Base-by-base conservation (phyloP, 2,797 vertebrate genomes). In the Cheirogaleus major region DNA sequence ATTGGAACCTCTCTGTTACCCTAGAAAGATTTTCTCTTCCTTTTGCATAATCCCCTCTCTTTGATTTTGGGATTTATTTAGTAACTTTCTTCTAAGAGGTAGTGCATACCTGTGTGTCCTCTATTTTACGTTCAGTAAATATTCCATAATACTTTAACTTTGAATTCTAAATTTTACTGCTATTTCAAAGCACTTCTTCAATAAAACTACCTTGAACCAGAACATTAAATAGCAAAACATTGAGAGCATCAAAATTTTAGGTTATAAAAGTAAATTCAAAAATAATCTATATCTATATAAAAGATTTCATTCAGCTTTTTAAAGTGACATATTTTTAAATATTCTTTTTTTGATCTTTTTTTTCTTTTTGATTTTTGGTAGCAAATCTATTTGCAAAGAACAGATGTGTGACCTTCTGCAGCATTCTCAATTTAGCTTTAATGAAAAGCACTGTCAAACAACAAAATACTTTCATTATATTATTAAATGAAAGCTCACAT, bases 341-440 rank as follows among this genome's bases (percentile, higher is more conserved):
- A 70, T 35, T 81, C 41, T 90, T 50, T 50, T 48, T 20, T 76
- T 9, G 43, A 65, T 18, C 32, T 55, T 48, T 48, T 57, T 79
- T 48, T 76, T 45, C 25, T 80, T 43, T 11, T 87, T 61, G 41
- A 32, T 15, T 43, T 20, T 89, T 81, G 55, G 32, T 14, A 91
- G 89, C 20, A 95, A 79, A 88, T 67, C 7, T 67, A 81, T 67
- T 92, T 79, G 18, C 0, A 10, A 35, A 85, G 70, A 95, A 87
- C n/a, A 89, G 55, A 87, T 45, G 8, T 85, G n/a, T 85, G n/a
- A 73, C 61, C 48, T 89, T 92, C 91, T 91, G 22, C 18, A 87
- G 18, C 30, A 91, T 50, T 69, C 59, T 67, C 81, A 35, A 43
- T 82, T 88, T 90, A 83, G 32, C 8, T 63, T 32, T 59, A 91